A percentile compares a stretch with the other conserved stretches of the same genome.
Evolutionary conservation across 1,140 invertebrate genomes (phyloP).

Genomic region (Caenorhabditis tropicalis): DNA sequence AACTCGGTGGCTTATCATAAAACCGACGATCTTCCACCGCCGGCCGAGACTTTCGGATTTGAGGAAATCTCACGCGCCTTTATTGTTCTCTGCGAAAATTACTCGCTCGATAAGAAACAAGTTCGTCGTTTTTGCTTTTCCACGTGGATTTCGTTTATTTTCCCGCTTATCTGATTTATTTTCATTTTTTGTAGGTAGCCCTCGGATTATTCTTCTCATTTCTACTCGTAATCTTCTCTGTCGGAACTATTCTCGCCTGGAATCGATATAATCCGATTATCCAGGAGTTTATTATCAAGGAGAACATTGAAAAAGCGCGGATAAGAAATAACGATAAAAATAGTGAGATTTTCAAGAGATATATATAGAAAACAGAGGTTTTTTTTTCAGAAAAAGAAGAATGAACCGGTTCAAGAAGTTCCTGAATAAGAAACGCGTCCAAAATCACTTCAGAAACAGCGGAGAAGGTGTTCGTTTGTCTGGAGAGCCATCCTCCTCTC

Average conservation of each 20-base stretch:
- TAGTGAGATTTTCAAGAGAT: neutral
- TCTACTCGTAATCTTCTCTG: neutral
- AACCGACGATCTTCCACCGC: neutral
- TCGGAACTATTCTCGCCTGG: conserved; percentile 35
- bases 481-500: conserved; percentile 15
- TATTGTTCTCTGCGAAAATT: neutral
- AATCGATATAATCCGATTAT: conserved; percentile 47
- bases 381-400: neutral
- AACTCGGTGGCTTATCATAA: conserved; percentile 7
- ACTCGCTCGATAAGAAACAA: conserved; percentile 27
- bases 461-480: conserved; percentile 28
- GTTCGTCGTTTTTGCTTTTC: neutral
- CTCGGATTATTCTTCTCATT: conserved; percentile 27
- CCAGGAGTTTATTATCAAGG: conserved; percentile 23
- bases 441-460: conserved; percentile 50
- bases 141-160: neutral
- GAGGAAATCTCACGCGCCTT: neutral
- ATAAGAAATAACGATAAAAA: neutral
- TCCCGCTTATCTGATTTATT: too few species aligned
- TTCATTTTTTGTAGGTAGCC: neutral
- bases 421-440: conserved; percentile 45
- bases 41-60: neutral
- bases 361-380: neutral
- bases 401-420: conserved; percentile 52
- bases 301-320: conserved; percentile 37